Conservation (phyloP, 2,113 vertebrate species). For the Cnemophilus loriae region DNA sequence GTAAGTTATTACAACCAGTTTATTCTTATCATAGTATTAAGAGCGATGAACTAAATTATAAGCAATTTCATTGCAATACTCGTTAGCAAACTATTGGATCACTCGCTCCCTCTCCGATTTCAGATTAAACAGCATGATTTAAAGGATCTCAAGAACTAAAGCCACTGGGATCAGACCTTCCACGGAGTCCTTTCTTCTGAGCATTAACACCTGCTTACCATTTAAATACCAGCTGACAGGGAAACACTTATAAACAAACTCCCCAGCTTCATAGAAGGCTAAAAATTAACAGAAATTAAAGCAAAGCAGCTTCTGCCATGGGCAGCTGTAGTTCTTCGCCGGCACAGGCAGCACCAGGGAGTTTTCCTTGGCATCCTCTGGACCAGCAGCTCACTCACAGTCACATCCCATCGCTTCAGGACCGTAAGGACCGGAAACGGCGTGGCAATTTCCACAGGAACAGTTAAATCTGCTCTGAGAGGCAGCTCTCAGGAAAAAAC, state of each 20-base stretch:
- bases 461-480: background rate
- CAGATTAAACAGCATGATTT: background rate
- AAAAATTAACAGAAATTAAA: background rate
- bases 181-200: background rate
- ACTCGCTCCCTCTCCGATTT: background rate
- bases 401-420: background rate
- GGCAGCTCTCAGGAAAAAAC: background rate
- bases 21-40: background rate
- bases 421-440: fast-evolving
- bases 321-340: background rate
- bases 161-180: background rate
- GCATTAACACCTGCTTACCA: background rate
- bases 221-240: background rate
- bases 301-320: background rate
- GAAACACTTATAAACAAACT: background rate
- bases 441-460: background rate
- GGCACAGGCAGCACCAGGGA: background rate
- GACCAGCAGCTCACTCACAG: background rate
- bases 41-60: background rate
- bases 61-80: background rate
- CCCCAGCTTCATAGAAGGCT: background rate
- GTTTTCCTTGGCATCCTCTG: background rate
- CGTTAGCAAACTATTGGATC: background rate
- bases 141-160: background rate
- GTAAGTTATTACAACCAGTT: background rate